Conservation (phyloP, 1,140 invertebrate genomes). For the Heterodera carotae region DNA sequence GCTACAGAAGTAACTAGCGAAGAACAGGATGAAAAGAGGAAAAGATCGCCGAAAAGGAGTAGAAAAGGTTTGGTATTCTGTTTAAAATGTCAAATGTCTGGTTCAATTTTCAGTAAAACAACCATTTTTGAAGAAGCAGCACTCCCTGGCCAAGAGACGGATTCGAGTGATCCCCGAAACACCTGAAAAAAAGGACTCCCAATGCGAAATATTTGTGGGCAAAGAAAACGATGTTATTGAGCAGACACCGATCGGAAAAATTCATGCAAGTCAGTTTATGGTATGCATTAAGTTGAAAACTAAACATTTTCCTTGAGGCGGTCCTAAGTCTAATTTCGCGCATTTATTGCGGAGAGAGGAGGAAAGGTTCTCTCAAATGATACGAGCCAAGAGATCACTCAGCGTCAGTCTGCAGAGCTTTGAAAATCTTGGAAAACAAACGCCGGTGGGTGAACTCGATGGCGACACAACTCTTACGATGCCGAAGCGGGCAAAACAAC, state of each 20-base stretch:
- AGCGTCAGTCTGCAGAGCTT: background rate
- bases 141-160: background rate
- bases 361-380: background rate
- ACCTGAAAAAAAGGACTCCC: background rate
- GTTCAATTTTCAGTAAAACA: background rate
- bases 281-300: background rate
- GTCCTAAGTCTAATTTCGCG: background rate
- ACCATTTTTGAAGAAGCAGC: background rate
- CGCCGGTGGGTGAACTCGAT: background rate
- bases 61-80: background rate
- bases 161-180: slow-evolving; percentile 4
- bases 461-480: background rate
- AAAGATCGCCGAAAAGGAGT: background rate
- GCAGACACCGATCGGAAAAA: slow-evolving; percentile 5
- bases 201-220: background rate
- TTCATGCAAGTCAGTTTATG: background rate
- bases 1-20: background rate
- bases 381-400: background rate
- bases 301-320: background rate
- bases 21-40: background rate
- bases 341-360: slow-evolving; percentile 3
- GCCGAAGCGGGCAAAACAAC: background rate
- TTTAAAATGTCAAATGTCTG: too few species aligned
- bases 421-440: background rate
- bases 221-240: background rate